phyloP scores from a whole-genome alignment of 2,113 vertebrate species.

The Desmodus rotundus region DNA sequence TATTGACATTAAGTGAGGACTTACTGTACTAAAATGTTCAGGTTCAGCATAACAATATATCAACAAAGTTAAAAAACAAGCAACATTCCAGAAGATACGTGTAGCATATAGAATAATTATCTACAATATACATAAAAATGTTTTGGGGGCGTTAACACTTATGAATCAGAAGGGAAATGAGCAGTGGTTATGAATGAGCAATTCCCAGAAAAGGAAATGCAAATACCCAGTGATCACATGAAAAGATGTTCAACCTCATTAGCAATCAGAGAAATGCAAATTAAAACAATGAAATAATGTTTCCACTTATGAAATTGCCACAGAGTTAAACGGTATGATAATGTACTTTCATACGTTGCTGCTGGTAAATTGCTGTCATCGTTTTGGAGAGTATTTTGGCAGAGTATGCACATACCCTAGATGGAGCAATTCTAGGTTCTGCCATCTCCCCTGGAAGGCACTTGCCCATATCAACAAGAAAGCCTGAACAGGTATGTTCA shows the following conservation, averaged over 20 bases:
- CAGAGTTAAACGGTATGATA: background rate
- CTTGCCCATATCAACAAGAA: background rate
- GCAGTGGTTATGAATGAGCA: background rate
- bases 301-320: background rate
- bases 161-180: background rate
- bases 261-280: background rate
- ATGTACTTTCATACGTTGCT: background rate
- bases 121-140: background rate
- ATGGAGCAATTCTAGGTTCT: background rate
- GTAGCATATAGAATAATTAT: background rate
- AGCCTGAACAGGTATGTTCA: background rate
- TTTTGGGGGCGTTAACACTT: background rate
- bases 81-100: background rate
- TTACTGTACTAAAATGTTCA: background rate
- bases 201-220: background rate
- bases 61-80: background rate
- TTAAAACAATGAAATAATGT: background rate
- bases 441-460: background rate
- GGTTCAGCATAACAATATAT: background rate
- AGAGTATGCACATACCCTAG: rapidly evolving
- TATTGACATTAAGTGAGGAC: background rate
- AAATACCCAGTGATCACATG: background rate
- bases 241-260: background rate
- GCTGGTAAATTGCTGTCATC: background rate
- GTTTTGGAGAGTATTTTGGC: background rate